A percentile compares a stretch with the other conserved stretches of the same genome.
Conservation (phyloP, 2,797 vertebrate species). For the Cygnus olor region DNA sequence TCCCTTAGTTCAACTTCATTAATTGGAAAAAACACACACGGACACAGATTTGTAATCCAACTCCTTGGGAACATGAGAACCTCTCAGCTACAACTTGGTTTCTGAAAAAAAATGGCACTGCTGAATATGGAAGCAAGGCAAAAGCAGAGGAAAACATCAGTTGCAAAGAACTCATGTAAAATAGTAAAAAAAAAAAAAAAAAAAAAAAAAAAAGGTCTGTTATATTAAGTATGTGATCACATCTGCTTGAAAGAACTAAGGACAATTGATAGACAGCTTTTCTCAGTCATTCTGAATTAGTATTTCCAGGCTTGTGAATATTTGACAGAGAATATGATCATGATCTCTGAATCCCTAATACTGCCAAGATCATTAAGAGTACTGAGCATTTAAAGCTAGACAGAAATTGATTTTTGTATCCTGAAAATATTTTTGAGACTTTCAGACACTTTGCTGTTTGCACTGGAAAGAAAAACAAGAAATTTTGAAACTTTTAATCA, state of each 20-base stretch:
- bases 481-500: not conserved
- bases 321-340: not conserved
- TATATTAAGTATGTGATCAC: not conserved
- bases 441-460: not conserved
- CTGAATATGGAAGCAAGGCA: not conserved
- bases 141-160: not conserved
- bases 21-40: not conserved
- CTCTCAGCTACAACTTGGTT: not conserved
- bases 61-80: accelerated
- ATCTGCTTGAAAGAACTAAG: not conserved
- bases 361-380: not conserved
- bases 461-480: not conserved
- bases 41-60: not conserved
- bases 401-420: not conserved
- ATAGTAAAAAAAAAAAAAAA: not conserved
- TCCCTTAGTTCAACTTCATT: not conserved
- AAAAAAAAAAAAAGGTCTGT: not conserved
- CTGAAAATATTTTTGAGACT: not conserved
- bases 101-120: not conserved
- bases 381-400: not conserved
- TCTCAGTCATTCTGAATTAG: not conserved
- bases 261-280: not conserved
- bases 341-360: not conserved
- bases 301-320: not conserved
- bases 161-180: not conserved